phyloP scores from a whole-genome alignment of 1,140 invertebrate species.

The Nasonia vitripennis region DNA sequence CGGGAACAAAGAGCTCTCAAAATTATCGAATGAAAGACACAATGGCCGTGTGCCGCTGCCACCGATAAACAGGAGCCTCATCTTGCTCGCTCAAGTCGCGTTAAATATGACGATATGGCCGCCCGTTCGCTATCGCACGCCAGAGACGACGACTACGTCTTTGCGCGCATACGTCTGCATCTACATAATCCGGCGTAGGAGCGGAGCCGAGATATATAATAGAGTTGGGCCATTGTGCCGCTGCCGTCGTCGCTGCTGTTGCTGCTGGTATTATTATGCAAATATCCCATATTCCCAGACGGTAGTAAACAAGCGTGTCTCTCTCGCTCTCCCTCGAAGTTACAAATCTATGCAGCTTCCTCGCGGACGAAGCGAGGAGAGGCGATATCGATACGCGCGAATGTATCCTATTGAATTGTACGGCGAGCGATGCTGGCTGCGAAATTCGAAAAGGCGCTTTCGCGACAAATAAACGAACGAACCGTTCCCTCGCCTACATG shows the following conservation, averaged over 20 bases:
- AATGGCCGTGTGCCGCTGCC: neutral
- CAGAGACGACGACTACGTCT: too few relatives aligned
- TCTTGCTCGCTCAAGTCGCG: neutral
- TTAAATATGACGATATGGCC: slow-evolving; percentile 38
- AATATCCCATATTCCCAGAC: slow-evolving; percentile 56
- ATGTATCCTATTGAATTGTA: slow-evolving; percentile 52
- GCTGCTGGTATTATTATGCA: slow-evolving; percentile 56
- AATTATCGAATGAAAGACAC: slow-evolving; percentile 2
- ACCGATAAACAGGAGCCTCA: neutral
- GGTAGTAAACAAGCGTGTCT: slow-evolving; percentile 51
- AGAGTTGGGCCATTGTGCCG: slow-evolving; percentile 49
- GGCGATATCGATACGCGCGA: slow-evolving; percentile 19
- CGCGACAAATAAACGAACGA: too few relatives aligned
- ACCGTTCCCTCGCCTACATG: neutral
- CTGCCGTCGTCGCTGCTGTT: neutral
- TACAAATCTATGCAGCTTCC: slow-evolving; percentile 20
- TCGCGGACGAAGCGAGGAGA: neutral
- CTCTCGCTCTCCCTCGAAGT: neutral
- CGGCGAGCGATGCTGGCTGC: too few relatives aligned
- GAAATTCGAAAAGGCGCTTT: too few relatives aligned
- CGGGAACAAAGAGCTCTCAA: neutral
- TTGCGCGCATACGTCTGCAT: neutral
- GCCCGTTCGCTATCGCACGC: too few relatives aligned
- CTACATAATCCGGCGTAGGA: slow-evolving; percentile 33
- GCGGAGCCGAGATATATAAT: slow-evolving; percentile 21